Percentiles rank a stretch among this genome's conserved stretches.
Conservation (phyloP, 2,797 vertebrate species). For the Glossophaga mutica region DNA sequence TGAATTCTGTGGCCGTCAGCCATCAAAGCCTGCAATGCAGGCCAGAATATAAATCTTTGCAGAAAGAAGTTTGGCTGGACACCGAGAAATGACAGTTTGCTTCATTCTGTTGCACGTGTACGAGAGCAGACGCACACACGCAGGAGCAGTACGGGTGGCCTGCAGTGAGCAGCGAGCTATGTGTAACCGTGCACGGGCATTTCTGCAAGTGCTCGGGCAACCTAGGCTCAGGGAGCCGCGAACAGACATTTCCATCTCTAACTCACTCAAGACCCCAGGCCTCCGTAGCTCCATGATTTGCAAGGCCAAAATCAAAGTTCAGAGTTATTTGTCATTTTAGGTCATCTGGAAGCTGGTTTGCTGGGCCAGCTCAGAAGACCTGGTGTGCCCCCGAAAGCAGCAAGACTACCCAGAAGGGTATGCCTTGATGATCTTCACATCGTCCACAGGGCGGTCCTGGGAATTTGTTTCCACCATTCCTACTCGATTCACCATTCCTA, state of each 20-base stretch:
- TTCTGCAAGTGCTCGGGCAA: neutral
- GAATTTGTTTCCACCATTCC: constrained; percentile 95
- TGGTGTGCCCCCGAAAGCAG: neutral
- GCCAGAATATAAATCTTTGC: constrained; percentile 37
- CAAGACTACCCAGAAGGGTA: constrained; percentile 78
- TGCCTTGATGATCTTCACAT: constrained; percentile 91
- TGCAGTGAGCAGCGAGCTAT: neutral
- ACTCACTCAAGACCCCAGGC: neutral
- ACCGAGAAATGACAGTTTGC: neutral
- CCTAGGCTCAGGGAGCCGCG: neutral
- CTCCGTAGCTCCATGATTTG: neutral
- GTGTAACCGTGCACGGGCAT: neutral
- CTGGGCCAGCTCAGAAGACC: neutral
- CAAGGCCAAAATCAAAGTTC: neutral
- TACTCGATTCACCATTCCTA: constrained; percentile 90
- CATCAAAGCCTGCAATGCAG: neutral
- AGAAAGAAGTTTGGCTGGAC: neutral
- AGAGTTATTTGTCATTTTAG: neutral
- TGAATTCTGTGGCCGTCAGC: constrained; percentile 31
- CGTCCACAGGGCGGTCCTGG: constrained; percentile 92
- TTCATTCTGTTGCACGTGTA: neutral
- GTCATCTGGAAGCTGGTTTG: neutral
- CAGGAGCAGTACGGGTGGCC: neutral
- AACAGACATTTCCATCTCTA: neutral
- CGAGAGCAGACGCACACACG: neutral